phyloP scores from a whole-genome alignment of 2,888 invertebrate genomes.

The Elysia crispata region DNA sequence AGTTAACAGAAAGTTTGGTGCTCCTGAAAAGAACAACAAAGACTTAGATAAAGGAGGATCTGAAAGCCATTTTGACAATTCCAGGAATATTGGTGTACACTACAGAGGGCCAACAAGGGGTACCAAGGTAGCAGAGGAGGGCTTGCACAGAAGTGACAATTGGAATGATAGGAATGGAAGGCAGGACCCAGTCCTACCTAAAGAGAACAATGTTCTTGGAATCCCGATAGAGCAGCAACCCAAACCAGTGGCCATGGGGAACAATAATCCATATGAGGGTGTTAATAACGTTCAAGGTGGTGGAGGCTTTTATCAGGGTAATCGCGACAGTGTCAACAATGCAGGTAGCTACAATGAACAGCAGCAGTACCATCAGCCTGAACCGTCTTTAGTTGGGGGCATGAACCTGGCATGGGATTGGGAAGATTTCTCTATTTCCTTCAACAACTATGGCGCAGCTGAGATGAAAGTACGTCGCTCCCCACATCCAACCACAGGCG shows the following conservation, averaged over 20 bases:
- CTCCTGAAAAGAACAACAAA: too few relatives aligned
- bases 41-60: too few relatives aligned
- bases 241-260: background rate
- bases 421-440: conserved; percentile 70
- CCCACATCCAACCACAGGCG: conserved; percentile 78
- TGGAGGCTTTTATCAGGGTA: background rate
- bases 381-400: conserved; percentile 49
- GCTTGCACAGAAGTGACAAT: too few relatives aligned
- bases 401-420: conserved; percentile 66
- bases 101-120: too few relatives aligned
- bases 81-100: too few relatives aligned
- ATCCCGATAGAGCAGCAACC: background rate
- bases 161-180: too few relatives aligned
- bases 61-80: too few relatives aligned
- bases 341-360: background rate
- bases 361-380: conserved; percentile 31
- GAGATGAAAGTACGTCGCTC: conserved; percentile 73
- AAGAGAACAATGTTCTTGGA: background rate
- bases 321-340: conserved; percentile 17
- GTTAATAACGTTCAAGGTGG: background rate
- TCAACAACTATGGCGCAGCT: conserved; percentile 68
- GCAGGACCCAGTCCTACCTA: too few relatives aligned
- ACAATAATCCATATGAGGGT: background rate
- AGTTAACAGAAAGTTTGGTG: too few relatives aligned
- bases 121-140: too few relatives aligned